These are phyloP conservation scores for Tigriopus japonicus DNA, from an alignment of 1,140 invertebrate species.

Conservation along the genomic window DNA sequence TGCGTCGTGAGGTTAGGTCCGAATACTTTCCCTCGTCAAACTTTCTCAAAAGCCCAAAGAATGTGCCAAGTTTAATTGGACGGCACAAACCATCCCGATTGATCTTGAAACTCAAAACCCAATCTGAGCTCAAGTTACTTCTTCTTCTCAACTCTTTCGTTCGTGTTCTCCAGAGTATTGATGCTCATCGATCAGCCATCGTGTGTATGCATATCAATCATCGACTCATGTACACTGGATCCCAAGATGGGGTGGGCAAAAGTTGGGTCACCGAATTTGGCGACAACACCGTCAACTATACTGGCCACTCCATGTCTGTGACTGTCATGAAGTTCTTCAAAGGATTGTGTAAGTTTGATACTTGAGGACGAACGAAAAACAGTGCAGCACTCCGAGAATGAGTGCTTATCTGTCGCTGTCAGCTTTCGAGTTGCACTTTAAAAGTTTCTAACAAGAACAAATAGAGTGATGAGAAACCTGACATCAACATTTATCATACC, in stretches of 20 bases:
- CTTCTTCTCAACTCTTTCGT: too few relatives aligned
- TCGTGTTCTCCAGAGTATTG: constrained; percentile 23
- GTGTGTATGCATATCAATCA: constrained; percentile 31
- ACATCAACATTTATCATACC: too few relatives aligned
- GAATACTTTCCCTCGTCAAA: too few relatives aligned
- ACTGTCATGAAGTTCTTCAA: constrained; percentile 29
- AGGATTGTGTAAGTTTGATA: constrained; percentile 28
- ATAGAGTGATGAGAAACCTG: not conserved
- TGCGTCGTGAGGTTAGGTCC: too few relatives aligned
- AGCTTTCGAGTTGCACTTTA: not conserved
- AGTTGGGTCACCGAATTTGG: constrained; percentile 37
- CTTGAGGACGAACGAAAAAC: not conserved
- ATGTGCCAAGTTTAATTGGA: too few relatives aligned
- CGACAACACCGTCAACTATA: constrained; percentile 32
- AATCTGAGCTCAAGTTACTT: too few relatives aligned
- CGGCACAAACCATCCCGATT: too few relatives aligned
- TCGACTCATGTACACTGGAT: constrained; percentile 34
- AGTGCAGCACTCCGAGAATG: too few relatives aligned
- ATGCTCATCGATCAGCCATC: constrained; percentile 31
- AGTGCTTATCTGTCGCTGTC: too few relatives aligned
- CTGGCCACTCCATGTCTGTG: constrained; percentile 31
- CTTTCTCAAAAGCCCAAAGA: too few relatives aligned
- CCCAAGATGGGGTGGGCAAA: constrained; percentile 31
- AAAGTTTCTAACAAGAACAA: not conserved
- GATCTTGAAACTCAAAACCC: too few relatives aligned